Conservation (phyloP, 2,888 invertebrate species). For the Drosophila acutilabella region DNA sequence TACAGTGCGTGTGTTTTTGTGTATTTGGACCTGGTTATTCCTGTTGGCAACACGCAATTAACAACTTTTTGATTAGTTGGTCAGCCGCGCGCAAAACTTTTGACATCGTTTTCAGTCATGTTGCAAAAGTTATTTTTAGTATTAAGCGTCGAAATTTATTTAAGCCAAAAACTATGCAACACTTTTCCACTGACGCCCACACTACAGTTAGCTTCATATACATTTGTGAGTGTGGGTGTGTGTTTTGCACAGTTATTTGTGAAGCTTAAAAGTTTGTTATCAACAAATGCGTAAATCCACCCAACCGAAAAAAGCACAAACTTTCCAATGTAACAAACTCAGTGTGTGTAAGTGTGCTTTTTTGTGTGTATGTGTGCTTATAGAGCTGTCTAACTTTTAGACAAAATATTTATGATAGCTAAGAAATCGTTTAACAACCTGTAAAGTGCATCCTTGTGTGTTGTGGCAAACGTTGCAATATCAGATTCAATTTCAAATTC, state of each 20-base stretch:
- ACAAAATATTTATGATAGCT: slow-evolving; percentile 74
- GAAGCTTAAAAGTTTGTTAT: slow-evolving; percentile 76
- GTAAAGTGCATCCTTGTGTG: slow-evolving; percentile 38
- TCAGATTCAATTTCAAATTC: slow-evolving; percentile 13
- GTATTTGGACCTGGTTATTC: slow-evolving; percentile 44
- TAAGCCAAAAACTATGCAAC: slow-evolving; percentile 51
- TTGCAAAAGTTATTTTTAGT: slow-evolving; percentile 49
- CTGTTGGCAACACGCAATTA: slow-evolving; percentile 69
- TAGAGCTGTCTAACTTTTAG: slow-evolving; percentile 71
- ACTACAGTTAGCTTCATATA: neutral
- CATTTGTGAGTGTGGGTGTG: slow-evolving; percentile 21
- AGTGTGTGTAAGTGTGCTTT: neutral
- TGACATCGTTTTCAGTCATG: slow-evolving; percentile 64
- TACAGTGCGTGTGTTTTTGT: slow-evolving; percentile 2
- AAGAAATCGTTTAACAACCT: slow-evolving; percentile 71
- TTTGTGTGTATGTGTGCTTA: slow-evolving; percentile 32
- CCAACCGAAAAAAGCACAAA: slow-evolving; percentile 64
- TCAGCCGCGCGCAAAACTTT: slow-evolving; percentile 70
- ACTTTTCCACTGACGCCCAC: slow-evolving; percentile 27
- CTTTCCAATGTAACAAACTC: slow-evolving; percentile 63
- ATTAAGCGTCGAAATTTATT: slow-evolving; percentile 55
- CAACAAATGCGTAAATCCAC: slow-evolving; percentile 78
- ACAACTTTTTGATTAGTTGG: slow-evolving; percentile 75
- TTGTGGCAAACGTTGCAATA: slow-evolving; percentile 21
- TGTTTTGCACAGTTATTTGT: slow-evolving; percentile 64